Evolutionary conservation across 2,888 invertebrate species (phyloP).

Genomic region (Acanthosepion pharaonis): DNA sequence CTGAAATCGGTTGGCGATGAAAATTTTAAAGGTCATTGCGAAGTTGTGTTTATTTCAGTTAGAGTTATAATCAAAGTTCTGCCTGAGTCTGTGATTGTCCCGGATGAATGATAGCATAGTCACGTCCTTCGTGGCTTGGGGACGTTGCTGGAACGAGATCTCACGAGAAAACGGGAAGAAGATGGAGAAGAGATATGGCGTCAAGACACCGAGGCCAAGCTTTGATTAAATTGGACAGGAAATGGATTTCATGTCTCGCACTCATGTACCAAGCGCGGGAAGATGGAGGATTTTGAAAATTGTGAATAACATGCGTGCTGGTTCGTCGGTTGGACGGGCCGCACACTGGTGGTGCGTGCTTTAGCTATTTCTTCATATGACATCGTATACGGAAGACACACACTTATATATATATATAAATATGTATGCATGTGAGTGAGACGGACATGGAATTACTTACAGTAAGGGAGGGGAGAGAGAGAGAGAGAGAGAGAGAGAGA

Average conservation of each 20-base stretch:
- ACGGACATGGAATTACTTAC: too few relatives aligned
- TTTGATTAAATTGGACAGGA: background rate
- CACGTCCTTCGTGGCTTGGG: background rate
- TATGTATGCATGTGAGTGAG: background rate
- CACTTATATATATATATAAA: background rate
- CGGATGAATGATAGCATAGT: background rate
- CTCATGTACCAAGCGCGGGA: background rate
- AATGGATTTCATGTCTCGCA: background rate
- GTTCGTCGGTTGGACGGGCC: background rate
- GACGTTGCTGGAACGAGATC: background rate
- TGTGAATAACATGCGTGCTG: background rate
- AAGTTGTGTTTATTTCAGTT: too few relatives aligned
- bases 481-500: too few relatives aligned
- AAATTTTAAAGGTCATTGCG: too few relatives aligned
- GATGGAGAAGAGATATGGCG: background rate
- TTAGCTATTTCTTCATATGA: background rate
- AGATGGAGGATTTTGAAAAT: background rate
- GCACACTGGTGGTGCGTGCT: background rate
- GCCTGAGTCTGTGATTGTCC: background rate
- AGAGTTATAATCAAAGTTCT: background rate
- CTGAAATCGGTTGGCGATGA: too few relatives aligned
- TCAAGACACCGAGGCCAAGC: background rate
- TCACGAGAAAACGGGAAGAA: background rate
- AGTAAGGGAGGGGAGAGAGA: too few relatives aligned
- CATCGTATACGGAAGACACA: background rate